Evolutionary conservation across 2,888 invertebrate species (phyloP).

Genomic region (Ophion slaviceki): DNA sequence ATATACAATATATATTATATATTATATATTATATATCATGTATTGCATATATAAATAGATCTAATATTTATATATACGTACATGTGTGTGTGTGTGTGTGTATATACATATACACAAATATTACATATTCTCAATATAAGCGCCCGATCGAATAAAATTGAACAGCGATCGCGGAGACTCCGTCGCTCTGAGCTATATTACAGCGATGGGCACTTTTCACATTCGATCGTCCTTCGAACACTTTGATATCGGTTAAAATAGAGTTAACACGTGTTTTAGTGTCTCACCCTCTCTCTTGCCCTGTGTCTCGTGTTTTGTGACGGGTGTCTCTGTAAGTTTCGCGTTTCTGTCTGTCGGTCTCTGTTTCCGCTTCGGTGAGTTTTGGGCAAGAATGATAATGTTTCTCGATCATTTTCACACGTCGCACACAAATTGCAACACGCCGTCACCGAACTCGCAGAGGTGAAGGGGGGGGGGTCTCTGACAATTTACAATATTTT

Average conservation of each 20-base stretch:
- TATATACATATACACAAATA: too few species aligned
- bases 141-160: too few species aligned
- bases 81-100: too few species aligned
- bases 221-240: slow-evolving; percentile 59
- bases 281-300: too few species aligned
- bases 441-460: not conserved
- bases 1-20: too few species aligned
- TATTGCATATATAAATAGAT: too few species aligned
- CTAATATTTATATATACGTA: too few species aligned
- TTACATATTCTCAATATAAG: too few species aligned
- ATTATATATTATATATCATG: too few species aligned
- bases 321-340: slow-evolving; percentile 42
- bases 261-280: slow-evolving; percentile 35
- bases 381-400: not conserved
- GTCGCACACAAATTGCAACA: not conserved
- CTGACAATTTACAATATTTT: not conserved
- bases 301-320: not conserved
- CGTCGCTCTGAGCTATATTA: not conserved
- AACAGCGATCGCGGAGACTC: slow-evolving; percentile 25
- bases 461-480: not conserved
- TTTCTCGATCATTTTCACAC: not conserved
- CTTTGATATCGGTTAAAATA: slow-evolving; percentile 59
- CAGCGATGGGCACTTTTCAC: slow-evolving; percentile 52
- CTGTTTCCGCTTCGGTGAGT: slow-evolving; percentile 3
- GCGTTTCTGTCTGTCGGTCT: slow-evolving; percentile 25